Conservation (phyloP, 2,113 vertebrate genomes). For the Vicugna pacos region DNA sequence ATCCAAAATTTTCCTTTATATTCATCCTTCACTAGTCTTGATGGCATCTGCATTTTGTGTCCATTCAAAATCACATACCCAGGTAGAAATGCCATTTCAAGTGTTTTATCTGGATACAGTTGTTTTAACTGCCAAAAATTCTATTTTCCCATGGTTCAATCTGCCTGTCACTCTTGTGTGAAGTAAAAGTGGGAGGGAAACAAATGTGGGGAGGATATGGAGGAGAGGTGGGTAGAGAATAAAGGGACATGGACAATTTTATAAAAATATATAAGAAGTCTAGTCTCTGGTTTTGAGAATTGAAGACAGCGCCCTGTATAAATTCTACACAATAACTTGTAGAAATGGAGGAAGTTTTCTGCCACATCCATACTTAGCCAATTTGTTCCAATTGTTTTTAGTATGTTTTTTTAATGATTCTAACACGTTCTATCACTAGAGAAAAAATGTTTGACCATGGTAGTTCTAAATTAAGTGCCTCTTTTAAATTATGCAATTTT, state of each 20-base stretch:
- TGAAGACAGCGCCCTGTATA: background rate
- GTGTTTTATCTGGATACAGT: background rate
- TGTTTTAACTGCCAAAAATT: background rate
- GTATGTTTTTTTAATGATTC: background rate
- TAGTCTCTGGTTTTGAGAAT: background rate
- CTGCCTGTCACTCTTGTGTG: background rate
- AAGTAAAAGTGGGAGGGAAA: background rate
- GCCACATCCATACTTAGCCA: background rate
- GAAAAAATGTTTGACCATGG: background rate
- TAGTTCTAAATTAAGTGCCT: constrained; percentile 49
- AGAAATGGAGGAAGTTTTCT: background rate
- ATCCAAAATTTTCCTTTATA: background rate
- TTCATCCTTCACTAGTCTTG: background rate
- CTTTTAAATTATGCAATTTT: constrained; percentile 32
- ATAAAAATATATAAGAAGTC: background rate
- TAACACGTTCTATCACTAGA: background rate
- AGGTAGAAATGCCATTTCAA: background rate
- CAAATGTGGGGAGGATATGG: background rate
- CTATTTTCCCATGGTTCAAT: background rate
- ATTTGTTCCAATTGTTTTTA: constrained; percentile 1
- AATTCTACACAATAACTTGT: background rate
- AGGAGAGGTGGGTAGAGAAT: background rate
- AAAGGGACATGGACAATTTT: background rate
- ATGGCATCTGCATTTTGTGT: background rate
- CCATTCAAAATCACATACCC: background rate